Evolutionary conservation across 1,140 invertebrate species (phyloP).

Genomic region (Conopomorpha cramerella): DNA sequence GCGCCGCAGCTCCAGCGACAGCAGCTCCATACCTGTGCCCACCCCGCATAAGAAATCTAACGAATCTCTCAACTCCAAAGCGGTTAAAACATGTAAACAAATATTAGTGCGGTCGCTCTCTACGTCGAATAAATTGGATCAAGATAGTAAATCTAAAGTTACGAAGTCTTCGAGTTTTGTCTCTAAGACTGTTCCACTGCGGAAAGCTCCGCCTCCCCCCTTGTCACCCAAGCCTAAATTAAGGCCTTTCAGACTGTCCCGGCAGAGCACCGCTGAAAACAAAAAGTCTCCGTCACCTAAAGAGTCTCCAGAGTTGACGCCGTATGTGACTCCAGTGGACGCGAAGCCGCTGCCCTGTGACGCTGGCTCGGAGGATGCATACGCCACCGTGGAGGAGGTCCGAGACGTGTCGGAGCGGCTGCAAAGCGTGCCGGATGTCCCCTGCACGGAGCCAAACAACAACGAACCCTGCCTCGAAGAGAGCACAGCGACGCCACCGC

Average conservation of each 20-base stretch:
- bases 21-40: conserved; percentile 33
- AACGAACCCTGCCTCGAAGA: conserved; percentile 16
- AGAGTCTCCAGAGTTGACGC: conserved; percentile 36
- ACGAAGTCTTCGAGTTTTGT: conserved; percentile 56
- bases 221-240: conserved; percentile 55
- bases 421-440: conserved; percentile 24
- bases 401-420: conserved; percentile 40
- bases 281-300: conserved; percentile 20
- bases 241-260: conserved; percentile 47
- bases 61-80: conserved; percentile 47
- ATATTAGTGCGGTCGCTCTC: conserved; percentile 54
- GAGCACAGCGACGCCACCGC: conserved; percentile 13
- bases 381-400: conserved; percentile 42
- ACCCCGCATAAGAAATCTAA: conserved; percentile 38
- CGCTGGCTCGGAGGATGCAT: conserved; percentile 28
- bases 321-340: conserved; percentile 44
- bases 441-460: conserved; percentile 15
- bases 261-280: conserved; percentile 19
- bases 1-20: conserved; percentile 46
- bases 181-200: conserved; percentile 50
- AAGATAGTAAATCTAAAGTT: conserved; percentile 46
- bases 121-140: conserved; percentile 49
- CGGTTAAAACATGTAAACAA: conserved; percentile 54
- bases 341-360: conserved; percentile 30
- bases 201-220: conserved; percentile 57